phyloP scores from a whole-genome alignment of 2,113 vertebrate genomes.

The Gymnarchus niloticus region DNA sequence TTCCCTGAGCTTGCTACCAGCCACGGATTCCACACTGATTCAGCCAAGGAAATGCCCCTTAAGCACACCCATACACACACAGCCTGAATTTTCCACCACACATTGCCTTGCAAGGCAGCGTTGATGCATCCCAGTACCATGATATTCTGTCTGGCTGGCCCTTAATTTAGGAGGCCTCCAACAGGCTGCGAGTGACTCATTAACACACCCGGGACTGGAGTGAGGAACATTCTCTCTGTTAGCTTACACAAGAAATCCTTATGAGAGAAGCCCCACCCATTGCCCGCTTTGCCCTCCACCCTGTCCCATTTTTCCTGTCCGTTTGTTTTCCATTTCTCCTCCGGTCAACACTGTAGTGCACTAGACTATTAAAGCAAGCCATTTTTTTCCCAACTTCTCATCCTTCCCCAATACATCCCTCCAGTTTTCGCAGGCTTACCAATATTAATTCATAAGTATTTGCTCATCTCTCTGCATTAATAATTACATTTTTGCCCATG shows the following conservation, averaged over 20 bases:
- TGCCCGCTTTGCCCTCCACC: constrained; percentile 34
- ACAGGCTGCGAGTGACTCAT: constrained; percentile 35
- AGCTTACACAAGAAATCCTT: constrained; percentile 44
- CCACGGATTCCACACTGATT: constrained; percentile 52
- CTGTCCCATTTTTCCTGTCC: background rate
- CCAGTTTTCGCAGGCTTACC: background rate
- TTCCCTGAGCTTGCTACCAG: constrained; percentile 52
- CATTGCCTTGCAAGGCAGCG: constrained; percentile 33
- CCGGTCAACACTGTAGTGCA: background rate
- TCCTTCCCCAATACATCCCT: constrained; percentile 2
- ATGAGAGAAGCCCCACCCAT: constrained; percentile 40
- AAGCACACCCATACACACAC: constrained; percentile 21
- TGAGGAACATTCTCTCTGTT: constrained; percentile 34
- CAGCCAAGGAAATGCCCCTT: constrained; percentile 37
- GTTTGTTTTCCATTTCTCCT: background rate
- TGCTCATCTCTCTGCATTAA: background rate
- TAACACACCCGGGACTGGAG: constrained; percentile 23
- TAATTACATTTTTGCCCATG: background rate
- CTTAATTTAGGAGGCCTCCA: constrained; percentile 27
- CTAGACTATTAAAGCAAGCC: background rate
- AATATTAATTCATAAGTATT: background rate
- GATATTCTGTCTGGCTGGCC: constrained; percentile 20
- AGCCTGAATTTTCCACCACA: constrained; percentile 14
- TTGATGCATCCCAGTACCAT: background rate
- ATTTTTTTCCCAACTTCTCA: constrained; percentile 18